phyloP scores from a whole-genome alignment of 2,113 vertebrate species.

The Brachyhypopomus gauderio region DNA sequence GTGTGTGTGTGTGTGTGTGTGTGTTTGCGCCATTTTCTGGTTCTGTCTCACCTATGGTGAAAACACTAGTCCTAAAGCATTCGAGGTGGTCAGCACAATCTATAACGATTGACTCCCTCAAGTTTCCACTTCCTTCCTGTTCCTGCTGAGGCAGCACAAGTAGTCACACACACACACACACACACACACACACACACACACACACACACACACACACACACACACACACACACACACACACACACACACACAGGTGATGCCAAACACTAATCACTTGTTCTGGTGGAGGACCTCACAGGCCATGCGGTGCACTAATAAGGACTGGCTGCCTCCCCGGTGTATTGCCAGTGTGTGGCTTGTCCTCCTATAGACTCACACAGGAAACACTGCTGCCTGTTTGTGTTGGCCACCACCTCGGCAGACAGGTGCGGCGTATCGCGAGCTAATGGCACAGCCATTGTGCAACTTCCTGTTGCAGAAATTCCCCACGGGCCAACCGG shows the following conservation, averaged over 20 bases:
- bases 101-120: constrained; percentile 55
- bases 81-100: constrained; percentile 61
- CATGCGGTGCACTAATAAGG: constrained; percentile 29
- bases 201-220: constrained; percentile 34
- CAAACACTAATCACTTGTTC: constrained; percentile 50
- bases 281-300: constrained; percentile 44
- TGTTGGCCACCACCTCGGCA: constrained; percentile 39
- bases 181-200: constrained; percentile 22
- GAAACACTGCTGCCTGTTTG: constrained; percentile 58
- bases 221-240: constrained; percentile 36
- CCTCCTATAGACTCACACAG: constrained; percentile 44
- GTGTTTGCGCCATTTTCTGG: constrained; percentile 15
- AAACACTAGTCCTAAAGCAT: constrained; percentile 57
- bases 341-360: constrained; percentile 35
- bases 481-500: constrained; percentile 53
- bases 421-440: constrained; percentile 49
- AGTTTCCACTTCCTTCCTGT: constrained; percentile 59
- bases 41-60: constrained; percentile 10
- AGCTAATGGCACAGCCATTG: constrained; percentile 66
- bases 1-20: constrained; percentile 10
- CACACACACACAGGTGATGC: constrained; percentile 26
- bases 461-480: constrained; percentile 69
- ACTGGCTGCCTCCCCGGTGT: constrained; percentile 29
- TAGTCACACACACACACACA: constrained; percentile 10
- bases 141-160: constrained; percentile 56